Evolutionary conservation across 2,888 invertebrate genomes (phyloP).

Genomic region (Apamea epomidion): DNA sequence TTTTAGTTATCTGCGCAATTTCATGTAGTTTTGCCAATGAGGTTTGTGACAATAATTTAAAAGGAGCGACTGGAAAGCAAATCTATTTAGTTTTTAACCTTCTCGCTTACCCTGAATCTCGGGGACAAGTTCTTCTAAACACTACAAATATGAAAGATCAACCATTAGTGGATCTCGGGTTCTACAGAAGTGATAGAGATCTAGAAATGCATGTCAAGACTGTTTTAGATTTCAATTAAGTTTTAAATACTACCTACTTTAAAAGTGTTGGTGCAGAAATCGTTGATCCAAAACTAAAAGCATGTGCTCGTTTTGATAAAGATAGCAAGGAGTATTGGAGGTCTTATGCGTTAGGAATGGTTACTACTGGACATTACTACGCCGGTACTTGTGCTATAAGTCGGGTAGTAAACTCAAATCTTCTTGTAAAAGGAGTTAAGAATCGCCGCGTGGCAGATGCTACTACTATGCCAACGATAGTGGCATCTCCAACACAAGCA

Average conservation of each 20-base stretch:
- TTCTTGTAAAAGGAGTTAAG: constrained; percentile 22
- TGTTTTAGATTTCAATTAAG: constrained; percentile 21
- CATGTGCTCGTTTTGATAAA: constrained; percentile 12
- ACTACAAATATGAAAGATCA: constrained; percentile 18
- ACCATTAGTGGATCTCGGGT: constrained; percentile 14
- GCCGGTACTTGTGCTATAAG: constrained; percentile 48
- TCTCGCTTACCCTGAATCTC: constrained; percentile 7
- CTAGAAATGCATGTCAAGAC: constrained; percentile 4
- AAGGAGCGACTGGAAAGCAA: constrained; percentile 13
- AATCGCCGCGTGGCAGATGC: constrained; percentile 37
- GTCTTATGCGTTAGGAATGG: constrained; percentile 29
- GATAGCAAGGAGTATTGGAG: constrained; percentile 13
- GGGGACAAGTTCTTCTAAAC: constrained; percentile 13
- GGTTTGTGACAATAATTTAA: constrained; percentile 14
- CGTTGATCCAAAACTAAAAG: constrained; percentile 20
- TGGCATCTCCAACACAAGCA: constrained; percentile 5
- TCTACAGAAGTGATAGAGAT: constrained; percentile 17
- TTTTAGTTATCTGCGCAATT: constrained; percentile 21
- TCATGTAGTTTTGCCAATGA: constrained; percentile 2
- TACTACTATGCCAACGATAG: constrained; percentile 36
- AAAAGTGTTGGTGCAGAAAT: constrained; percentile 30
- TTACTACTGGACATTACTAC: constrained; percentile 13
- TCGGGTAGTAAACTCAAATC: constrained; percentile 19
- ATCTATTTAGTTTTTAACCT: constrained; percentile 23
- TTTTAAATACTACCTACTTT: constrained; percentile 34